Conservation (phyloP, 2,888 invertebrate species). For the Neoscelio sp. region DNA sequence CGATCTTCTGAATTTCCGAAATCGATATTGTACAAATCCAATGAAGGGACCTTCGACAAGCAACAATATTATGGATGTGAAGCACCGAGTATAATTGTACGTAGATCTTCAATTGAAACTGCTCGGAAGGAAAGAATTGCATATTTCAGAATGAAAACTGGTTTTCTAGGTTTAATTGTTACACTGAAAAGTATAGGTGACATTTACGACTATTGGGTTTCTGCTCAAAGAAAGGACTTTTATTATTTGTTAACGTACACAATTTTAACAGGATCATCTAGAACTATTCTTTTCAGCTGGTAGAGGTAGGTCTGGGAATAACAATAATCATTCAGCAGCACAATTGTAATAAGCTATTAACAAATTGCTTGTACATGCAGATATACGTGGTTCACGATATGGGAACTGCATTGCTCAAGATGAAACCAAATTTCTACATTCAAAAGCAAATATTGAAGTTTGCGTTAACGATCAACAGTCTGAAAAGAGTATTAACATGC, state of each 20-base stretch:
- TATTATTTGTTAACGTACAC: conserved; percentile 59
- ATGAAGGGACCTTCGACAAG: conserved; percentile 35
- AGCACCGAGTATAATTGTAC: conserved; percentile 16
- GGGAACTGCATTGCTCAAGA: conserved; percentile 59
- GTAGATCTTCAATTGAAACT: conserved; percentile 34
- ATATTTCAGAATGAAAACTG: conserved; percentile 56
- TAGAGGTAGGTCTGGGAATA: conserved; percentile 58
- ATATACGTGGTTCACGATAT: conserved; percentile 42
- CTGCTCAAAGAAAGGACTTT: conserved; percentile 22
- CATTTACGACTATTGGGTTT: conserved; percentile 48
- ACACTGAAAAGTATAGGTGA: conserved; percentile 47
- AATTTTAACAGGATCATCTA: conserved; percentile 66
- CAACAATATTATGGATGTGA: conserved; percentile 35
- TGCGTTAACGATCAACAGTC: too few relatives aligned
- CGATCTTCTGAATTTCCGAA: conserved; percentile 70
- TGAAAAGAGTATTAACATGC: too few relatives aligned
- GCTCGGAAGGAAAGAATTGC: conserved; percentile 33
- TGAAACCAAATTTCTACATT: conserved; percentile 42
- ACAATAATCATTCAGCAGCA: conserved; percentile 65
- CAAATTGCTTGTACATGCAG: conserved; percentile 60
- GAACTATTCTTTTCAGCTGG: conserved; percentile 65
- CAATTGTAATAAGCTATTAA: conserved; percentile 63
- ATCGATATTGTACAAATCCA: conserved; percentile 52
- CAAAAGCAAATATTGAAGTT: not conserved
- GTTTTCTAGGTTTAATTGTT: conserved; percentile 67